phyloP scores from a whole-genome alignment of 2,113 vertebrate species.

The Taurulus bubalis region DNA sequence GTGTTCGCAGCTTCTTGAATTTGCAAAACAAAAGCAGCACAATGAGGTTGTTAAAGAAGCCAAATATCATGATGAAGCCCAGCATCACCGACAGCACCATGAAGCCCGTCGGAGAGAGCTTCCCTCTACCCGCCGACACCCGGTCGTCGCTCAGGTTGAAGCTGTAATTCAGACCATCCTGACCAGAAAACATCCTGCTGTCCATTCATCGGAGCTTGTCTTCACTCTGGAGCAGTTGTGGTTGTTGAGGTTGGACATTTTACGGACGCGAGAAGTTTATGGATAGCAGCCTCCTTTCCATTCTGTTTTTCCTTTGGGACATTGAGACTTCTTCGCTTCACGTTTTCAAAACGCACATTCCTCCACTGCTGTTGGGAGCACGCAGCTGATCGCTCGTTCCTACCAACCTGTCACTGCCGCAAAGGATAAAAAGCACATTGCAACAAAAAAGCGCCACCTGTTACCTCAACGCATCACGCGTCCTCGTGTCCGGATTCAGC shows the following conservation, averaged over 20 bases:
- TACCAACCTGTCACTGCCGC: not conserved
- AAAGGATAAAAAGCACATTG: not conserved
- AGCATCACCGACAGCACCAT: constrained; percentile 87
- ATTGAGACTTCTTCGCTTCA: not conserved
- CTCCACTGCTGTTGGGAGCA: not conserved
- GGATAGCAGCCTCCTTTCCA: not conserved
- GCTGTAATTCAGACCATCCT: constrained; percentile 73
- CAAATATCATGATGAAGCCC: constrained; percentile 90
- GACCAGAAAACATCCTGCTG: constrained; percentile 77
- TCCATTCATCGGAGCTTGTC: constrained; percentile 66
- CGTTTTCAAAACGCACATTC: constrained; percentile 16
- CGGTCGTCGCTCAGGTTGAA: constrained; percentile 75
- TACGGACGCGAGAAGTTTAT: constrained; percentile 46
- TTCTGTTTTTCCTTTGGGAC: constrained; percentile 2
- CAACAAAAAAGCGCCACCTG: constrained; percentile 20
- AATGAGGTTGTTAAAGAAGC: constrained; percentile 89
- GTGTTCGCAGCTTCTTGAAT: constrained; percentile 90
- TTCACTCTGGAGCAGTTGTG: constrained; percentile 10
- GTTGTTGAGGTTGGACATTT: not conserved
- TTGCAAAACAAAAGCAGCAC: constrained; percentile 90
- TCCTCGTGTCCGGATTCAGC: not conserved
- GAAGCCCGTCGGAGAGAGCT: constrained; percentile 84
- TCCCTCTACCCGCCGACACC: constrained; percentile 51
- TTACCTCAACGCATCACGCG: constrained; percentile 27
- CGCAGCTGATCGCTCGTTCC: not conserved